Conservation (phyloP, 2,113 vertebrate species). For the Rhynchopsitta pachyrhyncha region DNA sequence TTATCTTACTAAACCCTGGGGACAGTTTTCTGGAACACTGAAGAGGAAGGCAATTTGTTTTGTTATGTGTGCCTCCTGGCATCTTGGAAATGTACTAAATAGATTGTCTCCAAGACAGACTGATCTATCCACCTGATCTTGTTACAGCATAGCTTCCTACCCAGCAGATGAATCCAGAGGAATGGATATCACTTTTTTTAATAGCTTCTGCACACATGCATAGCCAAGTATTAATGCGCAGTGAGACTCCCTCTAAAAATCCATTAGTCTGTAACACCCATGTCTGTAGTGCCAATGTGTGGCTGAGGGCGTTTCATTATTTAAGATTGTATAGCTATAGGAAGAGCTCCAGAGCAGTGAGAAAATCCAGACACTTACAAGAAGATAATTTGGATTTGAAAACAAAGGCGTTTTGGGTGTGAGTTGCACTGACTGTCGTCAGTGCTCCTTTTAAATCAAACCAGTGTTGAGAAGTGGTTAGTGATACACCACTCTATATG, state of each 20-base stretch:
- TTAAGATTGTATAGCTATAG: not conserved
- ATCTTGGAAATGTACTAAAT: not conserved
- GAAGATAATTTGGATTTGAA: not conserved
- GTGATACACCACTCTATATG: not conserved
- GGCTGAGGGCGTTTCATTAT: not conserved
- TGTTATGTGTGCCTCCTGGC: not conserved
- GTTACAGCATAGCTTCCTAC: not conserved
- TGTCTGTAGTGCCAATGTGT: not conserved
- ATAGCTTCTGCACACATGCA: not conserved
- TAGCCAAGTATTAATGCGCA: not conserved
- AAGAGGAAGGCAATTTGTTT: not conserved
- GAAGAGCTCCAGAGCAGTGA: not conserved
- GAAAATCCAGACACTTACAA: not conserved
- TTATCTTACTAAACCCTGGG: not conserved
- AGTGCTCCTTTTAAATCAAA: not conserved
- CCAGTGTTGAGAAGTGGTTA: not conserved
- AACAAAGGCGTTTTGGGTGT: not conserved
- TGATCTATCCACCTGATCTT: rapidly evolving
- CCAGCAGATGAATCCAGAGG: not conserved
- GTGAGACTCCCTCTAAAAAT: not conserved
- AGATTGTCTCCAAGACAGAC: not conserved
- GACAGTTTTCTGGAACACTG: not conserved
- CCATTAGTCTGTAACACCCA: rapidly evolving
- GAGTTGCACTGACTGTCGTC: not conserved
- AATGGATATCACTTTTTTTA: not conserved